phyloP scores from a whole-genome alignment of 92 coral and sea anemone genomes.

The Paragorgia papillata region DNA sequence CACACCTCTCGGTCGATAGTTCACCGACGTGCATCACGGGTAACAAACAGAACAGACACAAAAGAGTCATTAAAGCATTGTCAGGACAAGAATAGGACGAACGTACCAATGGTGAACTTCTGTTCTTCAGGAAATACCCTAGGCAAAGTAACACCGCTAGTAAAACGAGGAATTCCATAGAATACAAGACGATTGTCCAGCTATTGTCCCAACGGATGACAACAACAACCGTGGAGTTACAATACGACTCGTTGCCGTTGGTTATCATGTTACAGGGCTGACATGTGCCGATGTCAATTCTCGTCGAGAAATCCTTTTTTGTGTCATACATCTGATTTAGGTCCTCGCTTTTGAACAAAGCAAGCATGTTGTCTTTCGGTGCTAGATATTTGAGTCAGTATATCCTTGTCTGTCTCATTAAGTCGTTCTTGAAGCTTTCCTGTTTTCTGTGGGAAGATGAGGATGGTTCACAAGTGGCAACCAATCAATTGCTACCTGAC shows the following conservation, averaged over 20 bases:
- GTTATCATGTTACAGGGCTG: neutral
- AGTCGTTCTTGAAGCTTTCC: no score
- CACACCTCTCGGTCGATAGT: conserved; percentile 5
- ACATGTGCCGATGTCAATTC: neutral
- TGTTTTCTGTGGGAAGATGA: no score
- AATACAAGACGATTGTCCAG: neutral
- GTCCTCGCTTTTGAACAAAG: neutral
- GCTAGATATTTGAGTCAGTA: no score
- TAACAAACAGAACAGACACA: conserved; percentile 1
- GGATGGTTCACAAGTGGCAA: no score
- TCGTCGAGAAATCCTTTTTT: neutral
- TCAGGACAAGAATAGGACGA: conserved; percentile 14
- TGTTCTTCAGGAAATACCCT: neutral
- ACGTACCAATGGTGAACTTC: conserved; percentile 8
- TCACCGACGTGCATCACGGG: conserved; percentile 18
- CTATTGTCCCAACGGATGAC: conserved; percentile 1
- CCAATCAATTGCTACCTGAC: no score
- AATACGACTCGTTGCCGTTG: neutral
- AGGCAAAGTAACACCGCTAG: neutral
- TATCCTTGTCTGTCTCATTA: no score
- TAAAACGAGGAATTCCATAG: conserved; percentile 9
- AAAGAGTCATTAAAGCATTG: neutral
- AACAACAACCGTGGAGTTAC: neutral
- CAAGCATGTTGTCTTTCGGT: no score
- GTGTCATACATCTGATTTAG: neutral